A percentile compares a stretch with the other conserved stretches of the same genome.
phyloP scores from a whole-genome alignment of 2,113 vertebrate species.

The Lutjanus erythropterus region DNA sequence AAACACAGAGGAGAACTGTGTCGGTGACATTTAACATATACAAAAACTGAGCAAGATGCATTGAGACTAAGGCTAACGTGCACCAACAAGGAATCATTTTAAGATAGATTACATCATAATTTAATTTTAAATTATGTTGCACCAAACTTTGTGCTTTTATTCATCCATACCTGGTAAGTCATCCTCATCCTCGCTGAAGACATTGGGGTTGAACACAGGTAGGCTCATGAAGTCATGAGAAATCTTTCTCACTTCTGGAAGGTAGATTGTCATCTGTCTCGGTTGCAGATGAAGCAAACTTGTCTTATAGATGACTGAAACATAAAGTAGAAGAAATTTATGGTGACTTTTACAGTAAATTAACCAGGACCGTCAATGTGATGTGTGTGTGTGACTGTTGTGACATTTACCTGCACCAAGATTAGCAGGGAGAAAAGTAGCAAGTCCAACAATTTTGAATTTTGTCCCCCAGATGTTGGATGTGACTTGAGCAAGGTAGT shows the following conservation, averaged over 20 bases:
- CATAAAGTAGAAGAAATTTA: not conserved
- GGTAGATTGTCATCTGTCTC: conserved; percentile 99
- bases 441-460: conserved; percentile 99
- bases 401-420: conserved; percentile 94
- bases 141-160: not conserved
- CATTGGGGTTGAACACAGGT: conserved; percentile 97
- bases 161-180: conserved; percentile 92
- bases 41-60: not conserved
- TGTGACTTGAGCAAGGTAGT: conserved; percentile 99
- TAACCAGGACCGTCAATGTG: not conserved
- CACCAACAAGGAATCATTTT: no score
- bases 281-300: conserved; percentile 98
- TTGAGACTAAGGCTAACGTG: not conserved
- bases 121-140: no score
- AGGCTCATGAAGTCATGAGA: conserved; percentile 96
- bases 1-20: conserved; percentile 38
- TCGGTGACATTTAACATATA: not conserved
- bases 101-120: no score
- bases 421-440: conserved; percentile 96
- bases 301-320: conserved; percentile 98
- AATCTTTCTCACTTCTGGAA: conserved; percentile 97
- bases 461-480: conserved; percentile 99
- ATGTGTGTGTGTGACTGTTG: not conserved
- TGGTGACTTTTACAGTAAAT: not conserved
- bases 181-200: conserved; percentile 99